Conservation (phyloP, 2,113 vertebrate species). For the Phyllopteryx taeniolatus region DNA sequence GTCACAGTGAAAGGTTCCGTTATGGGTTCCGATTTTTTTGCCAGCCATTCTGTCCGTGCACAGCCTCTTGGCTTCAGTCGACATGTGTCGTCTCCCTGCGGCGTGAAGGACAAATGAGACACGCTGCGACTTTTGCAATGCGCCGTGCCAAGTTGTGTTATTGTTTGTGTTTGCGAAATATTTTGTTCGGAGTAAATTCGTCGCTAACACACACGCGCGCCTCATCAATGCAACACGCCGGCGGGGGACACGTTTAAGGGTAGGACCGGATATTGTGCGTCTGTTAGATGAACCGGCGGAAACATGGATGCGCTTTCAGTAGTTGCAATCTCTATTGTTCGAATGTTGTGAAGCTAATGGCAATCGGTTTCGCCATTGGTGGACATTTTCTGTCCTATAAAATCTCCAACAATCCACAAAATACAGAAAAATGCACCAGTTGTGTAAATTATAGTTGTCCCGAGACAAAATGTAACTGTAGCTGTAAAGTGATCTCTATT, state of each 20-base stretch:
- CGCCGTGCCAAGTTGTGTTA: background rate
- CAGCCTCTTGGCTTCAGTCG: constrained; percentile 54
- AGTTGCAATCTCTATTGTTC: background rate
- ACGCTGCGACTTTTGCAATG: background rate
- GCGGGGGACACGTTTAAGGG: constrained; percentile 28
- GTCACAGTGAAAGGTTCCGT: constrained; percentile 92
- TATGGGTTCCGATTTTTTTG: constrained; percentile 86
- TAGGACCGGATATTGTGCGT: constrained; percentile 43
- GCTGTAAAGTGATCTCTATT: no score
- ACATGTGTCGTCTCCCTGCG: constrained; percentile 41
- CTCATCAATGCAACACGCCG: background rate
- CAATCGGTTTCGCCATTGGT: background rate
- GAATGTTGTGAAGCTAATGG: background rate
- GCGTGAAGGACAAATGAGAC: background rate
- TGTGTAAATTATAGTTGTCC: no score
- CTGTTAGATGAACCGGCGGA: background rate
- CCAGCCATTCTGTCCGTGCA: constrained; percentile 60
- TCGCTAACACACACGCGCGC: background rate
- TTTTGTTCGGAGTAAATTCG: background rate
- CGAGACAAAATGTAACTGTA: no score
- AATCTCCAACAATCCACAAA: no score
- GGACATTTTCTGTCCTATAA: background rate
- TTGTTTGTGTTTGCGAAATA: background rate
- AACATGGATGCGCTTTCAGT: background rate
- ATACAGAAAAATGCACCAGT: no score